phyloP scores from a whole-genome alignment of 1,140 invertebrate genomes.

The Sinonovacula constricta region DNA sequence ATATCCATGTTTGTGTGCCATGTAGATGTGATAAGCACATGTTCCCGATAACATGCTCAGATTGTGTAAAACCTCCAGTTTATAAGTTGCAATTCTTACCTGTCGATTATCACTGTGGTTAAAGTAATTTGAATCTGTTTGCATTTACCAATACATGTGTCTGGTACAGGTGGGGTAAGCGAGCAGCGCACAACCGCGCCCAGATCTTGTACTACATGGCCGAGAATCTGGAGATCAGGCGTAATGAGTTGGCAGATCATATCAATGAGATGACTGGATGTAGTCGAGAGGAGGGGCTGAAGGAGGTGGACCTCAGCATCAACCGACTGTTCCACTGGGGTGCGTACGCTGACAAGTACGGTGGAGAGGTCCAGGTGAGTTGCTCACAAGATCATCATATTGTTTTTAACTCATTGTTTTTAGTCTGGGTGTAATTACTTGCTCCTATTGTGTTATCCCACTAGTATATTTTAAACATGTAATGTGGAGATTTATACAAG shows the following conservation, averaged over 20 bases:
- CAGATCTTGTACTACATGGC: conserved; percentile 81
- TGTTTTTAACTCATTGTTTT: background rate
- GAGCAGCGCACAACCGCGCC: conserved; percentile 79
- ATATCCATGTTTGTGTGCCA: too few relatives aligned
- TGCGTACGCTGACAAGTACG: conserved; percentile 79
- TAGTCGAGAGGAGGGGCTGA: conserved; percentile 60
- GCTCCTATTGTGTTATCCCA: background rate
- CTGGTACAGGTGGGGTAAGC: conserved; percentile 78
- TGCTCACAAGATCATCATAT: background rate
- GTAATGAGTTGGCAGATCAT: conserved; percentile 73
- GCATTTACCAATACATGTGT: too few relatives aligned
- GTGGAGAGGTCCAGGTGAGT: conserved; percentile 77
- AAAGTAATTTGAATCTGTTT: too few relatives aligned
- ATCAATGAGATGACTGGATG: conserved; percentile 72
- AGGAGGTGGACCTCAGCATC: conserved; percentile 78
- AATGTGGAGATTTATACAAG: background rate
- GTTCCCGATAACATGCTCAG: too few relatives aligned
- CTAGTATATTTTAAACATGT: background rate
- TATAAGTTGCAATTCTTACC: too few relatives aligned
- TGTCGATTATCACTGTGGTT: too few relatives aligned
- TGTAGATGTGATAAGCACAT: too few relatives aligned
- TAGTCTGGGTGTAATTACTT: conserved; percentile 13
- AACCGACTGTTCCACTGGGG: conserved; percentile 80
- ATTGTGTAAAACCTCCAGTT: too few relatives aligned
- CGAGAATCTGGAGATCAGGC: conserved; percentile 78